Base-by-base conservation (phyloP, 1,140 invertebrate species). In the Chrysomallon squamiferum region DNA sequence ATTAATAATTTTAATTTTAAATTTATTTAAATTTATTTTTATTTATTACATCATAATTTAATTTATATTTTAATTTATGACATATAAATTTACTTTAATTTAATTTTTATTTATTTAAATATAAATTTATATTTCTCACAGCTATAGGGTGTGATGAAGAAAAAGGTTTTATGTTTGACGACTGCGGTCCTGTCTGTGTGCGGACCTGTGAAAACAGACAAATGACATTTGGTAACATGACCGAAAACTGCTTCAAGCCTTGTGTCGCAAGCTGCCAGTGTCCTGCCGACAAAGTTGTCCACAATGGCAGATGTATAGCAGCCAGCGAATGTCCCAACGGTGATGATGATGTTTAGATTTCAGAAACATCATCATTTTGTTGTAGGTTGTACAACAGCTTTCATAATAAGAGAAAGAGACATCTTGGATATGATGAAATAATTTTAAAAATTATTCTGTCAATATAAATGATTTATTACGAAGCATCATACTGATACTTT, bases 211-310 rank as follows among this genome's bases (percentile, higher is more conserved):
- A 77, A 49, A 85, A 83, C 59, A 61, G 60, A 6, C 57, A 79
- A 18, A 68, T 65, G n/a, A 74, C 76, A 1, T 56, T 73, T 9
- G 68, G 71, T 13, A 72, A 77, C 27, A 35, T 79, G 20, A 71
- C 69, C 38, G 70, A 69, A 18, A 74, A 77, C 13, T 85, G 84
- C 69, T 76, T 76, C 60, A 85, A 83, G 63, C 79, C 82, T 2
- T 87, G 85, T 69, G 69, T 81, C n/a, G 75, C 85, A 6, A 77
- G 85, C 30, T 87, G 85, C 62, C 79, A 86, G 66, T 87, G 85
- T 65, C 76, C 82, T 3, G 77, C 82, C 27, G 76, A 83, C 41
- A 76, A 81, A 62, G 84, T 86, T 9, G 66, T 82, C 59, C 80
- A 85, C 59, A 68, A 80, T n/a, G 80, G 79, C 20, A 52, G 65